phyloP scores from a whole-genome alignment of 1,140 invertebrate species.

The Mycetomoellerius zeteki region DNA sequence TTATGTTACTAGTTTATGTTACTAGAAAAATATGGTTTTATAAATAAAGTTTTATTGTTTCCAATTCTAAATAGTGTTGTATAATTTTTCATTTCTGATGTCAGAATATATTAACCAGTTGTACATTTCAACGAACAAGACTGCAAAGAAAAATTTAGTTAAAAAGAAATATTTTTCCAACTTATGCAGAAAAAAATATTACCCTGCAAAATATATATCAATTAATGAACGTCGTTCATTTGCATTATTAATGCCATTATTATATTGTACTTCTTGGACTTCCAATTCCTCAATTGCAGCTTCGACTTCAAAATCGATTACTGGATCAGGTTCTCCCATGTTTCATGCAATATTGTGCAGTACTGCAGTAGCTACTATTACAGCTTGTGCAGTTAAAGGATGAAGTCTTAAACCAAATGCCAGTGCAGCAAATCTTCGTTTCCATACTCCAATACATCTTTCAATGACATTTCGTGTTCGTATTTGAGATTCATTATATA shows the following conservation, averaged over 20 bases:
- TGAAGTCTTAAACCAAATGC: neutral
- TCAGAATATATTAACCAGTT: no score
- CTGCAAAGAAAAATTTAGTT: slow-evolving; percentile 16
- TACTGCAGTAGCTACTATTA: slow-evolving; percentile 13
- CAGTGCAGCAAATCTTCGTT: slow-evolving; percentile 9
- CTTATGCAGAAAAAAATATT: slow-evolving; percentile 6
- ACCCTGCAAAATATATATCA: slow-evolving; percentile 17
- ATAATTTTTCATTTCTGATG: no score
- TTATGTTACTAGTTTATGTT: no score
- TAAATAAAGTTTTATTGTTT: no score
- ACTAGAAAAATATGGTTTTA: no score
- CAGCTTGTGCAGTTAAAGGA: neutral
- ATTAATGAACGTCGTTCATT: neutral
- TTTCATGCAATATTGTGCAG: slow-evolving; percentile 14
- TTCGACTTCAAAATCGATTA: neutral
- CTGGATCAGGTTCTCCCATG: neutral
- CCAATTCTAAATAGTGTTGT: no score
- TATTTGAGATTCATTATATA: slow-evolving; percentile 31
- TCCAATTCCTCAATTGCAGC: slow-evolving; percentile 4
- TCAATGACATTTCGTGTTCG: slow-evolving; percentile 12
- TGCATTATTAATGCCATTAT: slow-evolving; percentile 11
- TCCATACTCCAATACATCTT: neutral
- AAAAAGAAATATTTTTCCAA: neutral
- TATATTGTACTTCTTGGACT: neutral
- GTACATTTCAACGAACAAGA: neutral